Percentiles rank a stretch among this genome's conserved stretches.
Evolutionary conservation across 2,888 invertebrate genomes (phyloP).

Genomic region (Creontiades dilutus): DNA sequence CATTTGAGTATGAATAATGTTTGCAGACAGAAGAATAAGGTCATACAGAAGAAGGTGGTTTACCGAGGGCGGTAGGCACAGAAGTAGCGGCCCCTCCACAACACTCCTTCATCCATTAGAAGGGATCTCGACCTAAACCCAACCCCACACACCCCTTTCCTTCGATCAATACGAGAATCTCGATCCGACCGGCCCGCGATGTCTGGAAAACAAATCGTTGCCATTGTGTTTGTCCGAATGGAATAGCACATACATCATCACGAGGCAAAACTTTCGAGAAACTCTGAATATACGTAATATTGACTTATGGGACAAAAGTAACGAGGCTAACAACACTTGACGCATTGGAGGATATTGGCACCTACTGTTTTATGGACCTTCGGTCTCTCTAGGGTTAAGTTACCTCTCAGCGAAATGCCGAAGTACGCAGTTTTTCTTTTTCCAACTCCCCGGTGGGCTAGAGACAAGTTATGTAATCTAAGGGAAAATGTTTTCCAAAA

Average conservation of each 20-base stretch:
- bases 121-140: slow-evolving; percentile 38
- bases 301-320: too few relatives aligned
- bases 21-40: slow-evolving; percentile 1
- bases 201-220: slow-evolving; percentile 35
- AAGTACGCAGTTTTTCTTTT: too few relatives aligned
- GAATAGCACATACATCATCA: not conserved
- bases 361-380: too few relatives aligned
- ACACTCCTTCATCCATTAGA: slow-evolving; percentile 35
- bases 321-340: too few relatives aligned
- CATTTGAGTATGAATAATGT: not conserved
- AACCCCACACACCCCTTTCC: slow-evolving; percentile 33
- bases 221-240: not conserved
- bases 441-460: too few relatives aligned
- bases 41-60: not conserved
- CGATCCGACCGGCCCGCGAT: slow-evolving; percentile 42
- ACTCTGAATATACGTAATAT: too few relatives aligned
- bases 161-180: slow-evolving; percentile 58
- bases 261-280: not conserved
- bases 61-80: not conserved
- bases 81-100: not conserved
- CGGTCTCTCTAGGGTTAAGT: too few relatives aligned
- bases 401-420: too few relatives aligned
- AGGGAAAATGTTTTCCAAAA: too few relatives aligned
- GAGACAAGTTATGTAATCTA: too few relatives aligned
- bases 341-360: too few relatives aligned